Conservation (phyloP, 2,797 vertebrate genomes). For the Sylvilagus floridanus region DNA sequence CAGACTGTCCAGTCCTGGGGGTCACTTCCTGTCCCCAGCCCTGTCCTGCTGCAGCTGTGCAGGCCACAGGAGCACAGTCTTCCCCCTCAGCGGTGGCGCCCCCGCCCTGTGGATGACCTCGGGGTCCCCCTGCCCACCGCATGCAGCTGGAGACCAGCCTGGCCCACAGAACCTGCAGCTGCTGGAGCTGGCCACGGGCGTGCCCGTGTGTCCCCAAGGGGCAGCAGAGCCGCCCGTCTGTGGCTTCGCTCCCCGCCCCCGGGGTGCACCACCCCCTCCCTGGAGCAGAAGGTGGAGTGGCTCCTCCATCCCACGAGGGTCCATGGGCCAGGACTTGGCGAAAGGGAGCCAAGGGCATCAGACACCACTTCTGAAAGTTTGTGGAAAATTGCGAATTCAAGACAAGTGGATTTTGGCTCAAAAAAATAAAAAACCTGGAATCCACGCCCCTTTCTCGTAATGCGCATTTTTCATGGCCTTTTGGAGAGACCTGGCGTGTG, state of each 20-base stretch:
- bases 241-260: accelerated
- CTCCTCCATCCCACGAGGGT: accelerated
- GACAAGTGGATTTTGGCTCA: too few relatives aligned
- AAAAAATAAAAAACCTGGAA: too few relatives aligned
- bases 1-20: accelerated
- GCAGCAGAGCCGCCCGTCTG: neutral
- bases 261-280: accelerated
- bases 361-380: too few relatives aligned
- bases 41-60: accelerated
- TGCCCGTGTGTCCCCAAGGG: accelerated
- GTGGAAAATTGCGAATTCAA: too few relatives aligned
- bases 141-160: neutral
- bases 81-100: neutral
- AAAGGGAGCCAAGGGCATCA: too few relatives aligned
- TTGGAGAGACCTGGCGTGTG: too few relatives aligned
- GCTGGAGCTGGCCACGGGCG: neutral
- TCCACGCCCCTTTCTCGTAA: too few relatives aligned
- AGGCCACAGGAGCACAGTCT: neutral
- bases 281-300: too few relatives aligned
- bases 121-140: accelerated
- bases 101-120: neutral
- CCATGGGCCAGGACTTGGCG: too few relatives aligned
- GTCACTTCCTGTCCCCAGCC: accelerated
- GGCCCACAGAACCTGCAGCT: neutral
- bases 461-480: too few relatives aligned